Evolutionary conservation across 2,113 vertebrate genomes (phyloP).

Genomic region (Calypte anna): DNA sequence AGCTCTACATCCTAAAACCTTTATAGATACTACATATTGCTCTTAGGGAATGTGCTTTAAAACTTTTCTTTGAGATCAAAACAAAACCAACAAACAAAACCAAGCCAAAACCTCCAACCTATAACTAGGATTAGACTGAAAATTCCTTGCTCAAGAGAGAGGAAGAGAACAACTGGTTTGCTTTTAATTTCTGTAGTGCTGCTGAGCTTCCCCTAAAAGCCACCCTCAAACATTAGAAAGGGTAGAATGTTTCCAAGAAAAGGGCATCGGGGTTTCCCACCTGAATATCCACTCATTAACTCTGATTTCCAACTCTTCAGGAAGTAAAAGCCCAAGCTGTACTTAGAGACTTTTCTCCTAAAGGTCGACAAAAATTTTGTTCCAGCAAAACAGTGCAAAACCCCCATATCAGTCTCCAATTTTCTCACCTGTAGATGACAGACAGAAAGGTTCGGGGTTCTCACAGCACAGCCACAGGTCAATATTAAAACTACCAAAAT

Average conservation of each 20-base stretch:
- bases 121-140: neutral
- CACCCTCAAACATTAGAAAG: neutral
- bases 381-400: neutral
- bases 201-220: neutral
- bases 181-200: neutral
- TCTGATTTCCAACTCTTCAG: constrained; percentile 13
- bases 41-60: neutral
- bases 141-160: neutral
- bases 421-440: neutral
- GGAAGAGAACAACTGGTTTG: neutral
- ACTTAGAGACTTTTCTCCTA: constrained; percentile 23
- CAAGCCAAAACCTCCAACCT: fast-evolving
- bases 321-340: constrained; percentile 21
- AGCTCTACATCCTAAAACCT: neutral
- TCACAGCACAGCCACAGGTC: neutral
- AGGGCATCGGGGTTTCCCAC: constrained; percentile 36
- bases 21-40: neutral
- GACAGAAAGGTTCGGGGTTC: neutral
- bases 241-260: constrained; percentile 26
- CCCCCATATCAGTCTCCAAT: neutral
- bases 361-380: constrained; percentile 47
- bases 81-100: neutral
- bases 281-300: constrained; percentile 42
- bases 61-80: neutral
- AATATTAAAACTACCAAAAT: neutral